Conservation (phyloP, 1,140 invertebrate genomes). For the Epicauta chinensis region DNA sequence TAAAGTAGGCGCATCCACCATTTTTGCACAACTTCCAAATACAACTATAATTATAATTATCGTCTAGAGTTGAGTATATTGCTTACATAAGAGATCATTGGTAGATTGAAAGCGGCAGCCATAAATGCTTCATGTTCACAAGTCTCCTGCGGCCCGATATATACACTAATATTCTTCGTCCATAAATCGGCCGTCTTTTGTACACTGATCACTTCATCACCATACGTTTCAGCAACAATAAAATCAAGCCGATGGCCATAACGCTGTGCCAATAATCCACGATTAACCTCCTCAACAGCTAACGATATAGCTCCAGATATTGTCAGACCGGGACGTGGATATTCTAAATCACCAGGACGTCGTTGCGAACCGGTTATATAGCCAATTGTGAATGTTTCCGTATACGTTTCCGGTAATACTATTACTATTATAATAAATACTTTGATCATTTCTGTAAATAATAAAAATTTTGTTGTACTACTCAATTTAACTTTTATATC, state of each 20-base stretch:
- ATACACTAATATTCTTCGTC: conserved; percentile 79
- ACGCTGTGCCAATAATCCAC: conserved; percentile 50
- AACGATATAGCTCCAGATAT: conserved; percentile 81
- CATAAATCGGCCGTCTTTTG: conserved; percentile 78
- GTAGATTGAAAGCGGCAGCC: conserved; percentile 91
- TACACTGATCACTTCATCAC: conserved; percentile 81
- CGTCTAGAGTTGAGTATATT: too few relatives aligned
- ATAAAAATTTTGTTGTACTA: too few relatives aligned
- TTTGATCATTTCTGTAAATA: too few relatives aligned
- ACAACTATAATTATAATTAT: too few relatives aligned
- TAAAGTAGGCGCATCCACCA: too few relatives aligned
- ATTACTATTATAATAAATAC: too few relatives aligned
- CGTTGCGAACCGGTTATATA: conserved; percentile 74
- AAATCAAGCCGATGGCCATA: conserved; percentile 68
- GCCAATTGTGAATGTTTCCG: conserved; percentile 54
- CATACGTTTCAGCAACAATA: conserved; percentile 85
- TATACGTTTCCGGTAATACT: conserved; percentile 3
- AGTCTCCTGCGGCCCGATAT: conserved; percentile 92
- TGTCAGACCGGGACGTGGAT: conserved; percentile 64
- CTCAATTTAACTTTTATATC: too few relatives aligned
- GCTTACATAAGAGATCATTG: conserved; percentile 79
- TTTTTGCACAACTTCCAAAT: too few relatives aligned
- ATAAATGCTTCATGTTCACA: conserved; percentile 91
- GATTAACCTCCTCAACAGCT: conserved; percentile 67
- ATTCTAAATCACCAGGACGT: conserved; percentile 65